Conservation (phyloP, 2,888 invertebrate genomes). For the Seladonia tumulorum region DNA sequence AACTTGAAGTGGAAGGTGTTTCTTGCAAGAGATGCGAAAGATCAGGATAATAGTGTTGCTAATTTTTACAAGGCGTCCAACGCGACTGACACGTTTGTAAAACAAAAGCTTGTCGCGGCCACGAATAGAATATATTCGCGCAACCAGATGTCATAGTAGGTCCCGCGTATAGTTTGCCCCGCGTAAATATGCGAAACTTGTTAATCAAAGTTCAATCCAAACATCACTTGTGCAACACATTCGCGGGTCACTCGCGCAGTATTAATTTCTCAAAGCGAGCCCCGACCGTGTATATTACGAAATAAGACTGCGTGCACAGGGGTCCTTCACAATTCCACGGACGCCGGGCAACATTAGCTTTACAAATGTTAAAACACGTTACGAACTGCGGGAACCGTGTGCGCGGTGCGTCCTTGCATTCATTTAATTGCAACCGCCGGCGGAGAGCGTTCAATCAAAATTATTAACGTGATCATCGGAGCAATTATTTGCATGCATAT, state of each 20-base stretch:
- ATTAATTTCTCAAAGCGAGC: constrained; percentile 17
- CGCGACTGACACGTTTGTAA: background rate
- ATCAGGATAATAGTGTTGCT: no score
- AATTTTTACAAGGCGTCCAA: background rate
- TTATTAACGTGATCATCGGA: constrained; percentile 1
- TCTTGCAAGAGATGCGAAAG: no score
- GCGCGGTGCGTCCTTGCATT: background rate
- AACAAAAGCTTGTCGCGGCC: background rate
- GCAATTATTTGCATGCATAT: background rate
- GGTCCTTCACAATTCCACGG: background rate
- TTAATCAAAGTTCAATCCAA: constrained; percentile 30
- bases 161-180: background rate
- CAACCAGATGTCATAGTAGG: constrained; percentile 12
- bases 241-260: background rate
- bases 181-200: constrained; percentile 33
- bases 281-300: background rate
- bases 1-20: no score
- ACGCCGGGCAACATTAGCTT: background rate
- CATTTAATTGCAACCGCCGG: background rate
- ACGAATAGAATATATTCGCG: constrained; percentile 1
- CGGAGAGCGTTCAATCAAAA: constrained; percentile 4
- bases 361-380: background rate
- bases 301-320: constrained; percentile 8
- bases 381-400: background rate
- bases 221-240: constrained; percentile 6